phyloP scores from a whole-genome alignment of 2,888 invertebrate species.

The Patella caerulea region DNA sequence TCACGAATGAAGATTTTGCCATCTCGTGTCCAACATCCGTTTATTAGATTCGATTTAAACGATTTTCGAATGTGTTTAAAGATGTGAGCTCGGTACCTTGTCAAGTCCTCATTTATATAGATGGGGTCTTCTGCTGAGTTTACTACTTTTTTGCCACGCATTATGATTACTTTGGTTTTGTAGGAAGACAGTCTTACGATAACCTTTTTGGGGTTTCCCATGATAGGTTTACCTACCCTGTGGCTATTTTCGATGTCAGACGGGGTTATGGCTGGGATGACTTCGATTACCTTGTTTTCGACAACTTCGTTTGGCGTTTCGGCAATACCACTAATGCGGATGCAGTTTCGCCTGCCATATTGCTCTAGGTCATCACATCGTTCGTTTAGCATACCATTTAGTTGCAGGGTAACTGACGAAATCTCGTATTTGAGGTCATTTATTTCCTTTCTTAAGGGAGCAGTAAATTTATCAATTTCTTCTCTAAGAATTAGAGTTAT shows the following conservation, averaged over 20 bases:
- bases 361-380: conserved; percentile 11
- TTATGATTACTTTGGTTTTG: background rate
- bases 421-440: too few relatives aligned
- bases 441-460: too few relatives aligned
- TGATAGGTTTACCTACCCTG: background rate
- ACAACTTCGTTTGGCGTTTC: background rate
- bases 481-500: too few relatives aligned
- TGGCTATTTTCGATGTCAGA: conserved; percentile 1
- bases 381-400: too few relatives aligned
- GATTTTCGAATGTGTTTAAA: background rate
- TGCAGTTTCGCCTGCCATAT: background rate
- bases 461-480: too few relatives aligned
- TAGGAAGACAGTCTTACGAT: background rate
- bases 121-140: background rate
- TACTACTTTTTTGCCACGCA: background rate
- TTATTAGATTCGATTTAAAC: background rate
- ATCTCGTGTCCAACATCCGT: background rate
- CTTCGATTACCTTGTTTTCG: background rate
- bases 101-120: conserved; percentile 3
- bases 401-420: too few relatives aligned
- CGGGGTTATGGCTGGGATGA: background rate
- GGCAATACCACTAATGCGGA: background rate
- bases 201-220: background rate
- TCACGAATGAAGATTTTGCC: background rate
- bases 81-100: background rate